Evolutionary conservation across 2,888 invertebrate genomes (phyloP).

Genomic region (Lasioglossum oenotherae): DNA sequence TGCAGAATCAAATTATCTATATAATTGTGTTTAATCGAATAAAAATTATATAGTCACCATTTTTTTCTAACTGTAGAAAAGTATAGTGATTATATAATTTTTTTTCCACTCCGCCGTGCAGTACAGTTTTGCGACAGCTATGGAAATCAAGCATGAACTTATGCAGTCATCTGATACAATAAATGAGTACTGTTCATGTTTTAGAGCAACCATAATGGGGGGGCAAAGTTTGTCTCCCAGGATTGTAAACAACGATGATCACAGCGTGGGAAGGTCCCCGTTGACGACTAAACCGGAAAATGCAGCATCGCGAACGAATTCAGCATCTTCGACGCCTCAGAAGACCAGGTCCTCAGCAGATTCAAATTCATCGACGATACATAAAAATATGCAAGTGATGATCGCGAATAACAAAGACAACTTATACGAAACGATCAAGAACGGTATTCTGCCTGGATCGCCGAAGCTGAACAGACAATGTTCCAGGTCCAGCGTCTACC

Average conservation of each 20-base stretch:
- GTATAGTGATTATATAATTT: too few relatives aligned
- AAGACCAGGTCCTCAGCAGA: conserved; percentile 8
- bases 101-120: too few relatives aligned
- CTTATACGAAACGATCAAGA: conserved; percentile 73
- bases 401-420: conserved; percentile 52
- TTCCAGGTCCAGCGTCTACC: conserved; percentile 77
- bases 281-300: conserved; percentile 71
- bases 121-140: too few relatives aligned
- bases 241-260: conserved; percentile 52
- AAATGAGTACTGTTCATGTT: conserved; percentile 30
- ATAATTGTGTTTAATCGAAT: too few relatives aligned
- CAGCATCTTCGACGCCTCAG: conserved; percentile 68
- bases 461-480: conserved; percentile 68
- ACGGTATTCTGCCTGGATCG: conserved; percentile 68
- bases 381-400: conserved; percentile 2
- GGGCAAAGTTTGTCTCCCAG: conserved; percentile 61
- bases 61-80: too few relatives aligned
- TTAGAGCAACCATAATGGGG: conserved; percentile 68
- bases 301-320: conserved; percentile 66
- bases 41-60: too few relatives aligned
- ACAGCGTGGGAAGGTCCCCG: conserved; percentile 71
- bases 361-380: conserved; percentile 17
- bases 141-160: too few relatives aligned
- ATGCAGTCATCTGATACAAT: too few relatives aligned
- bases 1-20: too few relatives aligned